phyloP scores from a whole-genome alignment of 2,888 invertebrate species.

The Pogonocherus hispidulus region DNA sequence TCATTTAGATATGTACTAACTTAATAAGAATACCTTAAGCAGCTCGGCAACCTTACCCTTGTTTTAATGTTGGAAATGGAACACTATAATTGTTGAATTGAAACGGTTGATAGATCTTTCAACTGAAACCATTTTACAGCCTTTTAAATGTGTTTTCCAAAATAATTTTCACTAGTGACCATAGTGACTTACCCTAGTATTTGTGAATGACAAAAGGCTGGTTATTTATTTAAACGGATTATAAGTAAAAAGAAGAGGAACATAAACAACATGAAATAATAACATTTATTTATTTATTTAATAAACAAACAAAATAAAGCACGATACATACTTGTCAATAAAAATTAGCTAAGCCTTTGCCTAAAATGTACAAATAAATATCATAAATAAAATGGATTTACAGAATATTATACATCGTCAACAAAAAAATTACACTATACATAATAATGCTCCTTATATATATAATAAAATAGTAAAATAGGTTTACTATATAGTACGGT shows the following conservation, averaged over 20 bases:
- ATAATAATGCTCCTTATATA: conserved; percentile 26
- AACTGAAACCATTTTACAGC: too few species aligned
- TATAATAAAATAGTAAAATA: conserved; percentile 28
- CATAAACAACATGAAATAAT: background rate
- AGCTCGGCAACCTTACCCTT: too few species aligned
- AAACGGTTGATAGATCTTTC: too few species aligned
- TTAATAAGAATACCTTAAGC: too few species aligned
- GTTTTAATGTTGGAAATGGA: too few species aligned
- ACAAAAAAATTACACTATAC: conserved; percentile 42
- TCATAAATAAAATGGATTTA: conserved; percentile 46
- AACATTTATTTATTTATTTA: conserved; percentile 20
- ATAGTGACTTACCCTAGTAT: too few species aligned
- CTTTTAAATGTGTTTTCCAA: too few species aligned
- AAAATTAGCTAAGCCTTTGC: conserved; percentile 46
- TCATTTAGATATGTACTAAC: too few species aligned
- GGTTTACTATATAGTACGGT: conserved; percentile 22
- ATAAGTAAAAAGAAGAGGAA: background rate
- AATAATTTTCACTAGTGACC: too few species aligned
- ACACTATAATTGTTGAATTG: too few species aligned
- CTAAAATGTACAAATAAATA: conserved; percentile 57
- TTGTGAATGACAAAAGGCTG: too few species aligned
- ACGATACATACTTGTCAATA: conserved; percentile 44
- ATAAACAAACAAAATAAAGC: conserved; percentile 27
- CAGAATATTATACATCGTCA: conserved; percentile 42
- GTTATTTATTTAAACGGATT: too few species aligned